These are phyloP conservation scores for Amiota mariae DNA, from an alignment of 2,888 invertebrate genomes.

Conservation along the genomic window DNA sequence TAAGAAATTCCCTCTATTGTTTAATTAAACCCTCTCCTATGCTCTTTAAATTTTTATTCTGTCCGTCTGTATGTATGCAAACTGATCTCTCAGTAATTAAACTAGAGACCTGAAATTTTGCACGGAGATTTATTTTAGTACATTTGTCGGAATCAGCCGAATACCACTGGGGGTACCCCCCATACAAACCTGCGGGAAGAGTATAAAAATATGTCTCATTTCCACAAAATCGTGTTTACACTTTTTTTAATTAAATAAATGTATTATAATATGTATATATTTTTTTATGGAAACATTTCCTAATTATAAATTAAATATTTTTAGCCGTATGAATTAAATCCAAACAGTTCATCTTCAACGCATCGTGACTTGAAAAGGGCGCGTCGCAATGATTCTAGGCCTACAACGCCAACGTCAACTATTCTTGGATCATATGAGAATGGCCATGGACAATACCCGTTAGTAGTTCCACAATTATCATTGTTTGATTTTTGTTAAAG, in stretches of 20 bases:
- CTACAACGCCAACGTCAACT: constrained; percentile 71
- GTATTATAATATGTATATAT: too few relatives aligned
- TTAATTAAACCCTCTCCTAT: too few relatives aligned
- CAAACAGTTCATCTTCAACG: constrained; percentile 66
- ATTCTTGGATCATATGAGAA: constrained; percentile 71
- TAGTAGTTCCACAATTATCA: constrained; percentile 46
- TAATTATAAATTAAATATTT: constrained; percentile 68
- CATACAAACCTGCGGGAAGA: too few relatives aligned
- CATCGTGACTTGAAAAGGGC: constrained; percentile 75
- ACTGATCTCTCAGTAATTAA: too few relatives aligned
- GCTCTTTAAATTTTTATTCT: too few relatives aligned
- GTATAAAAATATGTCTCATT: not conserved
- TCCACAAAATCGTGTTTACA: constrained; percentile 3
- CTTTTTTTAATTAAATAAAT: not conserved
- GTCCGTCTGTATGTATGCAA: too few relatives aligned
- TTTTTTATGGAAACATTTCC: not conserved
- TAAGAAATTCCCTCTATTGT: too few relatives aligned
- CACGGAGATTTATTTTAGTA: too few relatives aligned
- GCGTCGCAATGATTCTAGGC: constrained; percentile 74
- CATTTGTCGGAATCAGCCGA: too few relatives aligned
- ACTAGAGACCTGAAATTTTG: too few relatives aligned
- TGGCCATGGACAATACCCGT: constrained; percentile 74
- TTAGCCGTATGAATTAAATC: constrained; percentile 78
- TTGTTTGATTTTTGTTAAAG: not conserved
- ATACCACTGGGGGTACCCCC: too few relatives aligned